Base-by-base conservation (phyloP, 2,797 vertebrate genomes). In the Tarsius wallacei region DNA sequence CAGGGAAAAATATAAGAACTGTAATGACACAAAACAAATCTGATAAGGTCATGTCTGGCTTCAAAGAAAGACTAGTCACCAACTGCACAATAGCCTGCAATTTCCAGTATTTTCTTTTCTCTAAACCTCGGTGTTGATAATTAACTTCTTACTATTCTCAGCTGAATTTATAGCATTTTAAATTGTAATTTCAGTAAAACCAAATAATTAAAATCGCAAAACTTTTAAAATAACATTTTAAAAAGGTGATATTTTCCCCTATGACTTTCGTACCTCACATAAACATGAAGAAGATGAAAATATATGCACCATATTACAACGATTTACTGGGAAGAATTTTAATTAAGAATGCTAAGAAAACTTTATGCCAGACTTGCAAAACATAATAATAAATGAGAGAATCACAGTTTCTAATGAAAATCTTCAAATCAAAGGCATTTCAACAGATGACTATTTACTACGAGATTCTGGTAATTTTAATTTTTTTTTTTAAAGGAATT, bases 91-190 rank as follows among this genome's bases (percentile, higher is more conserved):
- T 19, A n/a, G 74, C 36, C 26, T 93, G 22, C 19, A 73, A 76
- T 87, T 97, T 94, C 87, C 57, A 82, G 9, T 53, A 82, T n/a
- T 85, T 89, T 89, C 36, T 96, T 92, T 53, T 83, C 24, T 80
- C 61, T 77, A 57, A 42, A 22, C 22, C 59, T 96, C 94, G 95
- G 94, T 98, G 98, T 93, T 97, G 97, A 98, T 98, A 98, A 98
- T 98, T 98, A 98, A 87, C 92, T 96, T 96, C 87, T 87, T 91
- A 97, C 97, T 95, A 85, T 77, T 98, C 97, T 89, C 85, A 95
- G 89, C 73, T 95, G 49, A 91, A 87, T 97, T 91, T 92, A 97
- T 95, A 90, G 61, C 33, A 53, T 78, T 97, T 98, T 93, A 90
- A 91, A 95, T 96, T 96, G 55, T 84, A 68, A 81, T 96, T 97